Evolutionary conservation across 1,140 invertebrate species (phyloP), one percentile per base, ranked within the genome.

Genomic region (Drosophila simulans): DNA sequence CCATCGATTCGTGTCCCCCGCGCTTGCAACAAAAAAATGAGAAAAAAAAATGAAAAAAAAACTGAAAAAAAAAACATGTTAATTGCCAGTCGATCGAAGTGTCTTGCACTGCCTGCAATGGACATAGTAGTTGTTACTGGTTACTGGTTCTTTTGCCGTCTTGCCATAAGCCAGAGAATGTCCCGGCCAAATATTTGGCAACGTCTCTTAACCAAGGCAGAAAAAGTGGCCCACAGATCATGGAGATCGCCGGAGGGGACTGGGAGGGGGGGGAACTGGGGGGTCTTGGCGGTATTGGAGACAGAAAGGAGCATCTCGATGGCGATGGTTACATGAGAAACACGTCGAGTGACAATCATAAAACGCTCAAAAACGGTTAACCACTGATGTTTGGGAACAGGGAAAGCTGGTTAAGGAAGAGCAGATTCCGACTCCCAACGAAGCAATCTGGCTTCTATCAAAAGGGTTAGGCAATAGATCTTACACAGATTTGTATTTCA

Each of bases 131-230:
- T 52, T 39, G 71, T 63, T 34, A 54, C 69, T 56, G 54, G 64
- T 80, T 86, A 86, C 82, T 88, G 78, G 83, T 86, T 86, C 81
- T 84, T 83, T 76, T 52, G 68, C 42, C 37, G 73, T 77, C 77
- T 75, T 63, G 60, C 74, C 74, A 82, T 80, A 77, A 70, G 58
- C 40, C 49, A 58, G 60, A 62, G 58, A 76, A 76, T 57, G 69
- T 39, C 34, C 55, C 17, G 15, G 71, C 54, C 58, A 73, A 85
- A 86, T 86, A 86, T 85, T 85, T 85, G 82, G 83, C 82, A 85
- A 88, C 69, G 60, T 66, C 64, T 80, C 63, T 63, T 52, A 43
- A 58, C 73, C 63, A 58, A 59, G 49, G 46, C 74, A 66, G 59
- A 64, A 85, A 51, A 85, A 84, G 77, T 70, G 62, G 53, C 45